Evolutionary conservation across 2,113 vertebrate genomes (phyloP).

Genomic region (Bubalus kerabau): DNA sequence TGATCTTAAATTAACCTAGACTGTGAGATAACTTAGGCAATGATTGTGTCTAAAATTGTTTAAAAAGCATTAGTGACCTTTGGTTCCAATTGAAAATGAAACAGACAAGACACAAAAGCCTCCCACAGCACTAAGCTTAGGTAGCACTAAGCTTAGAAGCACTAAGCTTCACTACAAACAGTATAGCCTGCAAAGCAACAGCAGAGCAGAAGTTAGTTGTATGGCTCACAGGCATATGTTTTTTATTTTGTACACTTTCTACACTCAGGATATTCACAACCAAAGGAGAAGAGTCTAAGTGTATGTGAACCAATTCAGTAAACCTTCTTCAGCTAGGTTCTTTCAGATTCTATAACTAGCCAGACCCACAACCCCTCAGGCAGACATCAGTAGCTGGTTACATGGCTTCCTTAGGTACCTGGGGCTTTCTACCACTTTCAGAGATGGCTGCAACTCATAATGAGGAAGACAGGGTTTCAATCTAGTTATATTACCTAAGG

Average conservation of each 20-base stretch:
- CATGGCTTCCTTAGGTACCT: too few relatives aligned
- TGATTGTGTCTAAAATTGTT: not conserved
- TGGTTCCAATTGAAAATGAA: not conserved
- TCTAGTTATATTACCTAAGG: not conserved
- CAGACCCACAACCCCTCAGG: not conserved
- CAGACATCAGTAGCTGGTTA: not conserved
- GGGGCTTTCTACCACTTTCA: not conserved
- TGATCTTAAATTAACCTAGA: not conserved
- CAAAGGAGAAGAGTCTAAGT: not conserved
- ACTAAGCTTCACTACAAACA: not conserved
- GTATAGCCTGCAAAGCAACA: not conserved
- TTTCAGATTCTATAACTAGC: not conserved
- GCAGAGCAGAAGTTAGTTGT: not conserved
- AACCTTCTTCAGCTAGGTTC: not conserved
- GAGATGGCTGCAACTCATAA: not conserved
- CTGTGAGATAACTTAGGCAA: not conserved
- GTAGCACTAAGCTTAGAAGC: not conserved
- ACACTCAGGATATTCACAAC: not conserved
- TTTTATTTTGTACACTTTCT: not conserved
- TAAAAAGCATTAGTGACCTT: not conserved
- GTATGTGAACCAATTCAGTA: not conserved
- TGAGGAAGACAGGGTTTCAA: not conserved
- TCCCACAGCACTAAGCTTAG: not conserved
- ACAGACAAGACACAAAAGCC: not conserved
- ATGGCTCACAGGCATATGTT: too few relatives aligned